phyloP scores from a whole-genome alignment of 2,113 vertebrate genomes.

The Melanerpes aurifrons region DNA sequence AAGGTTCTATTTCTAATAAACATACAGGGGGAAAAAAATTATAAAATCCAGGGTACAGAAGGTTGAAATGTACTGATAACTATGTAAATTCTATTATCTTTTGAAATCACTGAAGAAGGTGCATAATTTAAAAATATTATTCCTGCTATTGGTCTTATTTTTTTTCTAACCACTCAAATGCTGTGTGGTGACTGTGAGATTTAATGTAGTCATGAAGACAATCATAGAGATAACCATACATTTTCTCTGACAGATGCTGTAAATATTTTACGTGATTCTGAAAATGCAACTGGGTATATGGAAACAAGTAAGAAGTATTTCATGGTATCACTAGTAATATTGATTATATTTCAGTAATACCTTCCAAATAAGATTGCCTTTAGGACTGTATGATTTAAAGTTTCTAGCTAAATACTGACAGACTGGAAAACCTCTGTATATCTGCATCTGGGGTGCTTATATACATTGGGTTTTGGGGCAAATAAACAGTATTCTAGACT shows the following conservation, averaged over 20 bases:
- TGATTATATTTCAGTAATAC: background rate
- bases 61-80: background rate
- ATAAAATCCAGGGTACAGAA: background rate
- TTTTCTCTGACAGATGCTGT: background rate
- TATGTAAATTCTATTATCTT: background rate
- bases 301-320: conserved; percentile 24
- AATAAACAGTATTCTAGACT: background rate
- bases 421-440: background rate
- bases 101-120: background rate
- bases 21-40: fast-evolving
- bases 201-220: conserved; percentile 4
- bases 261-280: conserved; percentile 13
- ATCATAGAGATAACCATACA: background rate
- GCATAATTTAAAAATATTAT: background rate
- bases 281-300: background rate
- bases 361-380: background rate
- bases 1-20: background rate
- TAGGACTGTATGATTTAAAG: background rate
- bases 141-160: background rate
- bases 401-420: background rate
- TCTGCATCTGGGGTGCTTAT: background rate
- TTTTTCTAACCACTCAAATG: background rate
- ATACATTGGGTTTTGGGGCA: background rate
- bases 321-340: background rate
- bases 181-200: background rate